Conservation (phyloP, 2,888 invertebrate genomes). For the Aporophyla nigra region DNA sequence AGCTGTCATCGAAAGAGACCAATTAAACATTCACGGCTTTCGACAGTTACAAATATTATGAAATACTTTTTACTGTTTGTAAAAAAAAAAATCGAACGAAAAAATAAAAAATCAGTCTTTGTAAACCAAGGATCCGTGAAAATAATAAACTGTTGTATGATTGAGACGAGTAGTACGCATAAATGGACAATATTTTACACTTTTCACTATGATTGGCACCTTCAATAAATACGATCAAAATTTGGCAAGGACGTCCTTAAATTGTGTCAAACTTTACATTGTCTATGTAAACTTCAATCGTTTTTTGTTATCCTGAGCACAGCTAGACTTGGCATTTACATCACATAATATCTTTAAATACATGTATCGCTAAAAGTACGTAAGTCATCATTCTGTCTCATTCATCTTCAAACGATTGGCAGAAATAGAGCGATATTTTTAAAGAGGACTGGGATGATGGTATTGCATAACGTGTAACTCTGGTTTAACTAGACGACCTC, state of each 20-base stretch:
- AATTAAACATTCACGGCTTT: conserved; percentile 39
- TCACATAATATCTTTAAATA: no score
- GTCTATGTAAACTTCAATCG: no score
- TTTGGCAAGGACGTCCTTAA: not conserved
- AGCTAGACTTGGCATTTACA: no score
- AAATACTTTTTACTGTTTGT: not conserved
- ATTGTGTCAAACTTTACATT: not conserved
- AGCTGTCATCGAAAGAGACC: conserved; percentile 43
- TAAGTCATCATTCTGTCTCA: no score
- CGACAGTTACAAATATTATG: conserved; percentile 11
- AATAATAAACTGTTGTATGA: conserved; percentile 27
- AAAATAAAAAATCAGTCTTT: conserved; percentile 15
- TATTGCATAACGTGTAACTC: not conserved
- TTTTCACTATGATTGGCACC: not conserved
- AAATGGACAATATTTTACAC: conserved; percentile 12
- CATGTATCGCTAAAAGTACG: no score
- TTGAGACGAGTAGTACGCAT: not conserved
- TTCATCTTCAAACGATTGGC: no score
- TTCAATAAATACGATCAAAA: not conserved
- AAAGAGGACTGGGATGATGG: no score
- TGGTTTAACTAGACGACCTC: not conserved
- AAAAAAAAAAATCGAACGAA: conserved; percentile 3
- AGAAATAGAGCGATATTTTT: no score
- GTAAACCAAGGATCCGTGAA: conserved; percentile 5
- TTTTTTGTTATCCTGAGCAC: no score